These are phyloP conservation scores for Epizoanthus fatuus DNA, from an alignment of 92 coral and sea anemone species.

Conservation along the genomic window DNA sequence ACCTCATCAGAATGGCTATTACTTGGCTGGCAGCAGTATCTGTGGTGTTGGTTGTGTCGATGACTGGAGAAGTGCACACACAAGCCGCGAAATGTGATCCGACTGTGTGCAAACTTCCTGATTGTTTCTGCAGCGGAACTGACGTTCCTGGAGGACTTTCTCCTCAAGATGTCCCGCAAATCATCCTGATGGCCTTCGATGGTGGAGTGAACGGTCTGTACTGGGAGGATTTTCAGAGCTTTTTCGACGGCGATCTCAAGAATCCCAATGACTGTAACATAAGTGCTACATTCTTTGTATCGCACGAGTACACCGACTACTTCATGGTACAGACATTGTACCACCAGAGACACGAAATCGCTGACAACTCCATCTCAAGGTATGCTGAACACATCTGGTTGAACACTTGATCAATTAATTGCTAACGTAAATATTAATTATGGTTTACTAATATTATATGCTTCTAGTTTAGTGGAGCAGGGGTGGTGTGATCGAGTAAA, in stretches of 20 bases:
- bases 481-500: too few species aligned
- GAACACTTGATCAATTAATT: too few species aligned
- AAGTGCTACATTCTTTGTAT: constrained; percentile 79
- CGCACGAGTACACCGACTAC: constrained; percentile 77
- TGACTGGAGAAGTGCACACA: background rate
- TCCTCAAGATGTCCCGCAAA: constrained; percentile 67
- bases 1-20: background rate
- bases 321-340: constrained; percentile 67
- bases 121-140: constrained; percentile 75
- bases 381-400: background rate
- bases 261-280: constrained; percentile 82
- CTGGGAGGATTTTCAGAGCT: constrained; percentile 55
- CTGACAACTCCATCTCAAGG: constrained; percentile 68
- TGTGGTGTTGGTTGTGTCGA: background rate
- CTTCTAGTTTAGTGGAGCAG: too few species aligned
- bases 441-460: too few species aligned
- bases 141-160: constrained; percentile 70
- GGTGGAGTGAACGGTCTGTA: constrained; percentile 60
- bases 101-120: constrained; percentile 72
- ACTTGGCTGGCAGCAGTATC: background rate
- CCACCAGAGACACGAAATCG: constrained; percentile 78
- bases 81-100: constrained; percentile 47
- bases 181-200: constrained; percentile 67
- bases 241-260: constrained; percentile 61
- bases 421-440: too few species aligned